A percentile compares a stretch with the other conserved stretches of the same genome.
Evolutionary conservation across 2,797 vertebrate genomes (phyloP).

Genomic region (Leptoclinus maculatus): DNA sequence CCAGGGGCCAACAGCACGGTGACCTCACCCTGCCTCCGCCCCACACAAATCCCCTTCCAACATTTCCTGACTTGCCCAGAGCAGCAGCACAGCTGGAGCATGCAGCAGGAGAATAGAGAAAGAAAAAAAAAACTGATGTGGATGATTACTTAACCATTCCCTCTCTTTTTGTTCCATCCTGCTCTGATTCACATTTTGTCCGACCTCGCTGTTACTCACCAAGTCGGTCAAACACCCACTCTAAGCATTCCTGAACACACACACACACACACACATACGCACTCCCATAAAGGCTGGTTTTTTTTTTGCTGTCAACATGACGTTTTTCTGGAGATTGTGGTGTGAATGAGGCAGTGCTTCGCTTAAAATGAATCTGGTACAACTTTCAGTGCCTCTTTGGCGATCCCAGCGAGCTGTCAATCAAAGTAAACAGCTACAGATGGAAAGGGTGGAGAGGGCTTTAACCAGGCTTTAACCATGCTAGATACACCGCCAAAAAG

Average conservation of each 20-base stretch:
- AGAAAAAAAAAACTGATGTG: slow-evolving; percentile 20
- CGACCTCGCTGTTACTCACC: slow-evolving; percentile 48
- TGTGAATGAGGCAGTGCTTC: slow-evolving; percentile 50
- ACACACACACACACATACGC: slow-evolving; percentile 41
- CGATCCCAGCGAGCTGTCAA: slow-evolving; percentile 59
- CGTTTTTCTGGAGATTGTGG: slow-evolving; percentile 47
- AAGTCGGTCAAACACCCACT: slow-evolving; percentile 61
- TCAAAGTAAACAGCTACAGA: slow-evolving; percentile 75
- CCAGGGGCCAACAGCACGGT: slow-evolving; percentile 67
- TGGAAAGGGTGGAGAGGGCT: slow-evolving; percentile 58
- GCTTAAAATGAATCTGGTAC: slow-evolving; percentile 35
- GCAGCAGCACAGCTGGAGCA: slow-evolving; percentile 72
- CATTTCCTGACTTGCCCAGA: slow-evolving; percentile 70
- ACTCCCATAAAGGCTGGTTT: slow-evolving; percentile 46
- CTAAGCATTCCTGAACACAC: slow-evolving; percentile 57
- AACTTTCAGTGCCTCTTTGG: slow-evolving; percentile 53
- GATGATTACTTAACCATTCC: slow-evolving; percentile 73
- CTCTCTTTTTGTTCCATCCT: slow-evolving; percentile 55
- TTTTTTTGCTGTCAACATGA: slow-evolving; percentile 59
- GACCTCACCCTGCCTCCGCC: slow-evolving; percentile 79
- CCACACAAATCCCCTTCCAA: slow-evolving; percentile 61
- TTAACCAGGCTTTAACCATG: slow-evolving; percentile 61
- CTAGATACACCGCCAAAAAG: slow-evolving; percentile 51
- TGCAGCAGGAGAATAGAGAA: slow-evolving; percentile 45
- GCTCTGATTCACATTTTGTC: slow-evolving; percentile 59